phyloP scores from a whole-genome alignment of 37 sponge, comb jelly and placozoan genomes.

The Cladorhizidae sp. region DNA sequence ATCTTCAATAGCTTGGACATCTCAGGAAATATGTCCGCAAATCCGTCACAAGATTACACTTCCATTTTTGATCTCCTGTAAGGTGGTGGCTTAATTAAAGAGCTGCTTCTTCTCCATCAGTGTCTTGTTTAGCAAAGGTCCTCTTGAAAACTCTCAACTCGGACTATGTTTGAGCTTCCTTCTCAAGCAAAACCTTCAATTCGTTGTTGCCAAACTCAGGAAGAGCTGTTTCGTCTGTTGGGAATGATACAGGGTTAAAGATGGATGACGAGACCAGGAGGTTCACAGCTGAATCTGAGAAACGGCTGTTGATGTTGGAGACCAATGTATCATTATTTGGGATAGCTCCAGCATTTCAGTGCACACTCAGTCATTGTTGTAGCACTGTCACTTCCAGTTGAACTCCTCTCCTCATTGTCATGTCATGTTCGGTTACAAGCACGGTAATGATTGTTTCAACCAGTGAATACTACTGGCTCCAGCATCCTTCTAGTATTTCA shows the following conservation, averaged over 20 bases:
- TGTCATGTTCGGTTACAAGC: not conserved
- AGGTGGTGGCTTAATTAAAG: conserved; percentile 18
- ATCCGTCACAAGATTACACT: conserved; percentile 17
- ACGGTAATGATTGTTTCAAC: not conserved
- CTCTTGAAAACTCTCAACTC: not conserved
- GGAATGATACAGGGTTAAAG: not conserved
- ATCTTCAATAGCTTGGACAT: not conserved
- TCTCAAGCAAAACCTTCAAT: not conserved
- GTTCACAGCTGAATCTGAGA: not conserved
- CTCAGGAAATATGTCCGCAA: not conserved
- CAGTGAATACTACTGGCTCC: not conserved
- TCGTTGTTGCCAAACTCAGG: not conserved
- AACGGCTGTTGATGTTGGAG: not conserved
- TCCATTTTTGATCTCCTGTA: not conserved
- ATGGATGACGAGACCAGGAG: not conserved
- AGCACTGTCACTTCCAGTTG: no score
- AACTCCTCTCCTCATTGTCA: no score
- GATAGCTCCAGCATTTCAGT: not conserved
- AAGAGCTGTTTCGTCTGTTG: not conserved
- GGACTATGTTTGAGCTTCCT: not conserved
- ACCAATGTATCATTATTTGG: not conserved
- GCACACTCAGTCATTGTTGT: no score
- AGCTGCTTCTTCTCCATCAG: not conserved
- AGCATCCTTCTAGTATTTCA: not conserved
- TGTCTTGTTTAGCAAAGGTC: not conserved